Conservation (phyloP, 2,113 vertebrate species). For the Numida meleagris region DNA sequence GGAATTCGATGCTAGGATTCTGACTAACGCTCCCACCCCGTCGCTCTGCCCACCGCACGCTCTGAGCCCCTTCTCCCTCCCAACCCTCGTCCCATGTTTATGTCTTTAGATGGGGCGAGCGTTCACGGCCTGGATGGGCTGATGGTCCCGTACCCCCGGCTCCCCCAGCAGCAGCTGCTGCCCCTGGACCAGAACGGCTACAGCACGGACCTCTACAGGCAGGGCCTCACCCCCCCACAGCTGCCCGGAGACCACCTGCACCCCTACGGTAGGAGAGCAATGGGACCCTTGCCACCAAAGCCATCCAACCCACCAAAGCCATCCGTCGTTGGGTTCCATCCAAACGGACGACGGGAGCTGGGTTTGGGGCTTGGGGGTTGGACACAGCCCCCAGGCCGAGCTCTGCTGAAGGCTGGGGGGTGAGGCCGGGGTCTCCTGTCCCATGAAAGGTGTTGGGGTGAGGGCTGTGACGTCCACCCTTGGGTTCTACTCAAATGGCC, state of each 20-base stretch:
- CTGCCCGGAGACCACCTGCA: slow-evolving; percentile 85
- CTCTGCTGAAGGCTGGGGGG: not conserved
- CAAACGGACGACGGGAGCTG: too few species aligned
- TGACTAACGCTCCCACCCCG: too few species aligned
- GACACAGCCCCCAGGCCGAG: not conserved
- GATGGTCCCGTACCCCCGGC: slow-evolving; percentile 80
- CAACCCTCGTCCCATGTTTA: not conserved
- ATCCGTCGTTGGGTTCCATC: too few species aligned
- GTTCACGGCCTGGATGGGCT: slow-evolving; percentile 87
- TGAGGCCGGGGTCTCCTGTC: not conserved
- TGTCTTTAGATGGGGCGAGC: slow-evolving; percentile 80
- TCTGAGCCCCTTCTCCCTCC: not conserved
- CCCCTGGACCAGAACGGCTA: slow-evolving; percentile 86
- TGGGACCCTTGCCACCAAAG: too few species aligned
- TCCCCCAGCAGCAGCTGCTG: slow-evolving; percentile 86
- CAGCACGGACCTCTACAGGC: slow-evolving; percentile 84
- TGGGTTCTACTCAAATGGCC: too few species aligned
- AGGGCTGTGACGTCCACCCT: not conserved
- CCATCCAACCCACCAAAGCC: too few species aligned
- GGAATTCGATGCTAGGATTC: too few species aligned
- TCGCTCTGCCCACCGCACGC: not conserved
- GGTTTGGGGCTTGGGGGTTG: too few species aligned
- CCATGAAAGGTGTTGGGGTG: rapidly evolving
- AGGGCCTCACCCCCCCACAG: slow-evolving; percentile 88
- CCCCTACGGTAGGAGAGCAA: slow-evolving; percentile 79